Percentiles rank a stretch among this genome's conserved stretches.
Conservation (phyloP, 2,113 vertebrate species). For the Parotia lawesii region DNA sequence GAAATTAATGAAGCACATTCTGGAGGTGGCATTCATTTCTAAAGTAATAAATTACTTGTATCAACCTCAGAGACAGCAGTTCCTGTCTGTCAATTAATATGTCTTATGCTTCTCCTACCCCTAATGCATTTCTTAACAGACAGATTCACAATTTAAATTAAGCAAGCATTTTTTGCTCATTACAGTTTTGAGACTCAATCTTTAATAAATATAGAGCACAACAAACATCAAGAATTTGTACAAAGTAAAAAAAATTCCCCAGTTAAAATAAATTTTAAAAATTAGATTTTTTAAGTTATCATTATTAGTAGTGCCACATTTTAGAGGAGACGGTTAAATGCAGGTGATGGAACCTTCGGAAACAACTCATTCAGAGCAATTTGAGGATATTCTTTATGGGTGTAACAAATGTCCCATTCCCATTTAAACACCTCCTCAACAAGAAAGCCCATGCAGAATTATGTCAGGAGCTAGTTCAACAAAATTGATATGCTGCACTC, state of each 20-base stretch:
- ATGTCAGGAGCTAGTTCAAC: conserved; percentile 50
- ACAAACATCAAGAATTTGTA: conserved; percentile 82
- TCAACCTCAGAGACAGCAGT: conserved; percentile 99
- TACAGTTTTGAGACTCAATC: conserved; percentile 86
- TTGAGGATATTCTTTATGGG: not conserved
- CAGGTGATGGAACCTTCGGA: conserved; percentile 18
- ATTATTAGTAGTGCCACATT: not conserved
- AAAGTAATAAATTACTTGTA: conserved; percentile 99
- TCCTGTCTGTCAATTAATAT: conserved; percentile 99
- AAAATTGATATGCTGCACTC: conserved; percentile 74
- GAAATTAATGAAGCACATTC: conserved; percentile 99
- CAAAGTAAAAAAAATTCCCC: conserved; percentile 74
- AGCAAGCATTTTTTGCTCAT: conserved; percentile 95
- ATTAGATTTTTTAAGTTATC: not conserved
- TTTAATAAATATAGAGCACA: conserved; percentile 92
- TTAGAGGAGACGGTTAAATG: conserved; percentile 15
- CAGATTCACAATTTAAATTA: conserved; percentile 99
- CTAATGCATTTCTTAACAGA: conserved; percentile 98
- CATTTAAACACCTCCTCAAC: not conserved
- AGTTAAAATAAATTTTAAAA: conserved; percentile 72
- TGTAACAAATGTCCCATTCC: not conserved
- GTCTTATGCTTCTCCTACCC: conserved; percentile 97
- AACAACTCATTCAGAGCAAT: conserved; percentile 72
- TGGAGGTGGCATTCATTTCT: conserved; percentile 99
- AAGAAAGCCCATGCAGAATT: conserved; percentile 26